A percentile compares a stretch with the other conserved stretches of the same genome.
Evolutionary conservation across 2,888 invertebrate genomes (phyloP).

Genomic region (Apantesis nais): DNA sequence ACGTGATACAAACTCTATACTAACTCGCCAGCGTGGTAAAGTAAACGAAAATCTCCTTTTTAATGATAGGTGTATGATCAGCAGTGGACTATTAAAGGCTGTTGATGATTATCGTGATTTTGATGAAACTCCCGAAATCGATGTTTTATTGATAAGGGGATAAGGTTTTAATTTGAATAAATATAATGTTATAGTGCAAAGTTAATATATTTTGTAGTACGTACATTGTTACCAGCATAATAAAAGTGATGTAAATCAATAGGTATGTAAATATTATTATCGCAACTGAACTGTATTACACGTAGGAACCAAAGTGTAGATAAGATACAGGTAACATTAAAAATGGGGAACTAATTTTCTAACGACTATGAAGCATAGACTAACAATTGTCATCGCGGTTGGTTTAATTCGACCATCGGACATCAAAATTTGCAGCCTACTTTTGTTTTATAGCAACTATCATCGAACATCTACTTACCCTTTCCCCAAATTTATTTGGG

Average conservation of each 20-base stretch:
- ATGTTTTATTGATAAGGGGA: too few species aligned
- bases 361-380: background rate
- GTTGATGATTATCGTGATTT: too few species aligned
- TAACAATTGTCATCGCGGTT: background rate
- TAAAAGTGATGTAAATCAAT: constrained; percentile 14
- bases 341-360: background rate
- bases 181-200: background rate
- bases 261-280: constrained; percentile 10
- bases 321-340: constrained; percentile 13
- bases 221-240: background rate
- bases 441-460: background rate
- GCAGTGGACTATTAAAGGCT: too few species aligned
- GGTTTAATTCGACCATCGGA: background rate
- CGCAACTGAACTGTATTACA: constrained; percentile 9
- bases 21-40: too few species aligned
- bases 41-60: too few species aligned
- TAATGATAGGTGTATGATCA: too few species aligned
- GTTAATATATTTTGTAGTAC: background rate
- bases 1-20: too few species aligned
- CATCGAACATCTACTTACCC: too few species aligned
- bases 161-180: too few species aligned
- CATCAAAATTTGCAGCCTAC: background rate
- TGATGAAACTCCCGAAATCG: too few species aligned
- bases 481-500: too few species aligned
- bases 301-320: constrained; percentile 2